A percentile compares a stretch with the other conserved stretches of the same genome.
Evolutionary conservation across 2,888 invertebrate species (phyloP).

Genomic region (Rotaria magnacalcarata): DNA sequence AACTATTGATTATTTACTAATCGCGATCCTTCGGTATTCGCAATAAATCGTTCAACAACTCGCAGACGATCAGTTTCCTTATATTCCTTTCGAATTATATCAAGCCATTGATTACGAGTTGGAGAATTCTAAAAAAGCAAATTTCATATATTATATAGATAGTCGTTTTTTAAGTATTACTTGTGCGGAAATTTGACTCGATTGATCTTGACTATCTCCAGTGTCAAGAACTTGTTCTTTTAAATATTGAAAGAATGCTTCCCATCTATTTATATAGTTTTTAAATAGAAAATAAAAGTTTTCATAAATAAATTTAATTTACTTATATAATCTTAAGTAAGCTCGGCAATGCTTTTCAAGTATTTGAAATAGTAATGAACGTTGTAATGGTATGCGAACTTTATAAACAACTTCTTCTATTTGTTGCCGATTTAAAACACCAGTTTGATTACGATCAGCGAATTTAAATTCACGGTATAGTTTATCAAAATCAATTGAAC

Average conservation of each 20-base stretch:
- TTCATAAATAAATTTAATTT: too few species aligned
- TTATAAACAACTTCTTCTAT: conserved; percentile 46
- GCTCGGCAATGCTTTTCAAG: conserved; percentile 44
- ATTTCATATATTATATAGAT: background rate
- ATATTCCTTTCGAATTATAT: conserved; percentile 24
- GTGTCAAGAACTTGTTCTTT: conserved; percentile 3
- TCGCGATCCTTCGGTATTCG: background rate
- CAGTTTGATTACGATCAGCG: background rate
- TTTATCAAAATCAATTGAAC: conserved; percentile 3
- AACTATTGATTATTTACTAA: background rate
- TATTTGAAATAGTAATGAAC: conserved; percentile 45
- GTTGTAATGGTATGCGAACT: conserved; percentile 45
- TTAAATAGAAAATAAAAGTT: background rate
- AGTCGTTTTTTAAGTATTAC: background rate
- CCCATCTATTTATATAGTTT: conserved; percentile 29
- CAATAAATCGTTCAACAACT: conserved; percentile 37
- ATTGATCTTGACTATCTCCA: background rate
- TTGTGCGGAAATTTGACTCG: background rate
- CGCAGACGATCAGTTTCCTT: conserved; percentile 42
- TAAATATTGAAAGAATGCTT: conserved; percentile 43
- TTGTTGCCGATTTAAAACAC: conserved; percentile 40
- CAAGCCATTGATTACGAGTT: background rate
- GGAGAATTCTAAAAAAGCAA: background rate
- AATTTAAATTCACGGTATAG: background rate
- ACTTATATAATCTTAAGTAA: conserved; percentile 32